These are phyloP conservation scores for Radopholus similis DNA, from an alignment of 1,140 invertebrate genomes.

Conservation along the genomic window DNA sequence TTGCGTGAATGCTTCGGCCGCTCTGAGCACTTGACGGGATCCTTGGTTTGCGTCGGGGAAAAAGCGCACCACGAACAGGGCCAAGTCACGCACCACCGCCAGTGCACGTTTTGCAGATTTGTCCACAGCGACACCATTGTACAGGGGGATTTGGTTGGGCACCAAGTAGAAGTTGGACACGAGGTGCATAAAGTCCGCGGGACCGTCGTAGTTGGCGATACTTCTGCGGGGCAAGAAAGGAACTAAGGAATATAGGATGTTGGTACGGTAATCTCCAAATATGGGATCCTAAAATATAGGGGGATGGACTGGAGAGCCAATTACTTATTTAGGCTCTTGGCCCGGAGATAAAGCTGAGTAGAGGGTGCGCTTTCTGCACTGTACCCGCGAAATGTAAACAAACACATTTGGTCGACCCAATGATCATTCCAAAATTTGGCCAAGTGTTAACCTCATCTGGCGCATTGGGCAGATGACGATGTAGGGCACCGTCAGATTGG, in stretches of 20 bases:
- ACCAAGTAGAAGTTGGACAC: constrained; percentile 2
- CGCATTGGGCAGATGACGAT: constrained; percentile 22
- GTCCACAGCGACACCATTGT: background rate
- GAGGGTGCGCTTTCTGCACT: too few relatives aligned
- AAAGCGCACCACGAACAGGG: background rate
- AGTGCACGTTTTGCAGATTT: background rate
- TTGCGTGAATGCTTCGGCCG: background rate
- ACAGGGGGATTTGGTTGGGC: background rate
- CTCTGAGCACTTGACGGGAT: background rate
- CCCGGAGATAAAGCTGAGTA: too few relatives aligned
- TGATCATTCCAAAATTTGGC: background rate
- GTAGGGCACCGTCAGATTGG: constrained; percentile 1
- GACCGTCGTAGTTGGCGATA: background rate
- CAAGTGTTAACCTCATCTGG: constrained; percentile 13
- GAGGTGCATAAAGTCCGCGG: constrained; percentile 6
- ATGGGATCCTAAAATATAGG: too few relatives aligned
- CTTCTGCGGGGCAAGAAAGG: background rate
- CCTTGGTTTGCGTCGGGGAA: background rate
- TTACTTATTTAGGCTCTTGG: too few relatives aligned
- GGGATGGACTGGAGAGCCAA: too few relatives aligned
- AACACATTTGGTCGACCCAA: too few relatives aligned
- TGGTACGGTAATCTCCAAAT: too few relatives aligned
- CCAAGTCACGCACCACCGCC: background rate
- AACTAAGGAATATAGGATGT: too few relatives aligned
- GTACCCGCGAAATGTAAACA: background rate